These are phyloP conservation scores for Argyresthia goedartella DNA, from an alignment of 2,888 invertebrate genomes.

Conservation along the genomic window DNA sequence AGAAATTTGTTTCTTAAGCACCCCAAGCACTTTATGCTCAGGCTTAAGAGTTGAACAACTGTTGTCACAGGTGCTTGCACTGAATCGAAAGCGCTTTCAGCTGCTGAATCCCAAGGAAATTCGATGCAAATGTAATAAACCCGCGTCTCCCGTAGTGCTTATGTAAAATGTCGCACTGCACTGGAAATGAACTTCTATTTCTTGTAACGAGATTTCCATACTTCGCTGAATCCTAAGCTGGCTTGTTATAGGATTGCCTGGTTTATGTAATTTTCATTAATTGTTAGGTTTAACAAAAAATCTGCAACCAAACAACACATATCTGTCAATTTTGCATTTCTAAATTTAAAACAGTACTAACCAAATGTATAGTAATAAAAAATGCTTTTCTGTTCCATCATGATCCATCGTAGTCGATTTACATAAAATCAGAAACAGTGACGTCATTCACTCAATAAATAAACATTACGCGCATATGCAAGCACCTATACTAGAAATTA, in stretches of 20 bases:
- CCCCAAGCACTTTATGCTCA: background rate
- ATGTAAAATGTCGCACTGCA: background rate
- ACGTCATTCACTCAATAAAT: too few species aligned
- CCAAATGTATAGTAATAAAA: too few species aligned
- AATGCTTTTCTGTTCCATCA: too few species aligned
- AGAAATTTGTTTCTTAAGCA: too few species aligned
- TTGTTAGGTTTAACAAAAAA: too few species aligned
- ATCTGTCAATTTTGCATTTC: too few species aligned
- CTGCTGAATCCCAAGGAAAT: constrained; percentile 5
- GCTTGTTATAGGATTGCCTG: background rate
- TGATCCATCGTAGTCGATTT: too few species aligned
- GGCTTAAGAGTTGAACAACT: background rate
- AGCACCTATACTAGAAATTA: too few species aligned
- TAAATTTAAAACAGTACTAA: too few species aligned
- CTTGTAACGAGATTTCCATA: background rate
- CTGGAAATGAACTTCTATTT: background rate
- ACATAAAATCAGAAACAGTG: too few species aligned
- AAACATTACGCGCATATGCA: too few species aligned
- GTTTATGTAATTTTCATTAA: background rate
- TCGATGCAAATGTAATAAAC: constrained; percentile 14
- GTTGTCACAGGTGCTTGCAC: background rate
- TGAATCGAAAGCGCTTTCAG: background rate
- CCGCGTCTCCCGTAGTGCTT: constrained; percentile 3
- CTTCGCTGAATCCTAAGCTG: background rate
- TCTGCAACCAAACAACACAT: too few species aligned